Evolutionary conservation across 2,113 vertebrate species (phyloP), one percentile per base, ranked within the genome.

Genomic region (Archocentrus centrarchus): DNA sequence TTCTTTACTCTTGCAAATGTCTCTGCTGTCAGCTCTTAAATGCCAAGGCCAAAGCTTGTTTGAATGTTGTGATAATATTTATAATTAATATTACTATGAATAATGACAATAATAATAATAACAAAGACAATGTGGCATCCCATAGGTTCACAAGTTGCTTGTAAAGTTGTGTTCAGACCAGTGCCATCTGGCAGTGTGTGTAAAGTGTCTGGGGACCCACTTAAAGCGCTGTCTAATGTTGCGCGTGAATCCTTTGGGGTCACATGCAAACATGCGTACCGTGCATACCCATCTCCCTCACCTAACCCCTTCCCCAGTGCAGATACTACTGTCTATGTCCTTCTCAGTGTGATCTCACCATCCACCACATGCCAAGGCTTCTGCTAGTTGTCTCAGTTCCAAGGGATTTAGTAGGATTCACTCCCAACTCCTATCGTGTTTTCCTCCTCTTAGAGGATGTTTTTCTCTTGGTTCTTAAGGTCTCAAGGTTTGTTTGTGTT

Each of bases 331-430:
- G 89, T 94, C 85, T 88, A 83, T 57, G 87, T 94, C 86, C 86
- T 59, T 59, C 80, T 92, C 83, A 13, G 83, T 93, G 88, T 94
- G 88, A 84, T 81, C 75, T 85, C 88, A 85, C 82, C 41, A 17
- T 93, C 88, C 79, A 86, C 88, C 85, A 83, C 82, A 89, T 85
- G 66, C 86, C 86, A 61, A 88, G 44, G 66, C 86, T 88, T 90
- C 87, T 94, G 93, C 90, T 93, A 92, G 93, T 92, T 91, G 79
- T 93, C 94, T 95, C 93, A 95, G 94, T 95, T 94, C 94, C 94
- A 89, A 77, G 30, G 81, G 20, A 76, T 32, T 81, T 76, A 59
- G 57, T 66, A 20, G 22, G 76, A 73, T 84, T 83, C 22, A 27
- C 32, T 80, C 37, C 61, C 30, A 47, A 63, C 68, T 84, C 73